phyloP scores from a whole-genome alignment of 2,888 invertebrate genomes.

The Mechanitis messenoides region DNA sequence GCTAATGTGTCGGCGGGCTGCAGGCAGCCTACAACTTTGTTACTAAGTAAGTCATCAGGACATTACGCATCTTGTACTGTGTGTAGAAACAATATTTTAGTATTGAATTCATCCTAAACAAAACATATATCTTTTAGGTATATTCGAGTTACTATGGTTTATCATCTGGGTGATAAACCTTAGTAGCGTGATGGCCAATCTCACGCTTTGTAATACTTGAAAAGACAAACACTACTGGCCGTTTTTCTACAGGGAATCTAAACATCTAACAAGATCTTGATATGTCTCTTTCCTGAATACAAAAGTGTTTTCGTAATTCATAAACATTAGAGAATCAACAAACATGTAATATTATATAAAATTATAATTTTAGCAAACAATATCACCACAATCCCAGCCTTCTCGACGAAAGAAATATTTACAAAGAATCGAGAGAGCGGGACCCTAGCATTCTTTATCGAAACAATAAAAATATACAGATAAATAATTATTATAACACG shows the following conservation, averaged over 20 bases:
- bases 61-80: conserved; percentile 18
- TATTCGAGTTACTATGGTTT: too few relatives aligned
- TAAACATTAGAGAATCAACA: neutral
- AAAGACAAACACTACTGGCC: conserved; percentile 15
- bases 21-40: conserved; percentile 20
- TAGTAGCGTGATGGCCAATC: too few relatives aligned
- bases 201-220: conserved; percentile 12
- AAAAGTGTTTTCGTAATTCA: neutral
- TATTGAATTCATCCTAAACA: conserved; percentile 2
- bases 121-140: too few relatives aligned
- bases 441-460: conserved; percentile 29
- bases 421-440: conserved; percentile 31
- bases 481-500: conserved; percentile 48
- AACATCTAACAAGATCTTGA: neutral
- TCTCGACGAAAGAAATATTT: conserved; percentile 25
- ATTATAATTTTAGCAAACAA: conserved; percentile 4
- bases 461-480: conserved; percentile 43
- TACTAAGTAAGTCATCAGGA: conserved; percentile 29
- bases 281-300: too few relatives aligned
- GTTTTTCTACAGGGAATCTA: conserved; percentile 9
- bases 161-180: too few relatives aligned
- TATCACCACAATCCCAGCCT: conserved; percentile 12
- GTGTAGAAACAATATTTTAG: neutral
- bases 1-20: conserved; percentile 18
- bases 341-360: neutral